Conservation (phyloP, 1,140 invertebrate genomes). For the Cepaea nemoralis region DNA sequence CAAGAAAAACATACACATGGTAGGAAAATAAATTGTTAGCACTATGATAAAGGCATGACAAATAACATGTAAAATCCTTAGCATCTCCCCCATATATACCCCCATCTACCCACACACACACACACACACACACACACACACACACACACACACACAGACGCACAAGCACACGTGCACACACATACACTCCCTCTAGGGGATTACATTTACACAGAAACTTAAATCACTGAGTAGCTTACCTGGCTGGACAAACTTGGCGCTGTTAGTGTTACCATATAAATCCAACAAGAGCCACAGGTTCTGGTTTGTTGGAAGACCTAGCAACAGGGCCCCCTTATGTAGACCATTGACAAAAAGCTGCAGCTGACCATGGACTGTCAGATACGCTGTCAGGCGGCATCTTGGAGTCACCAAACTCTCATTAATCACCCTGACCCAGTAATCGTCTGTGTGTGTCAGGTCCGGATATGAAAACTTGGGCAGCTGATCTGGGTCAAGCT, state of each 20-base stretch:
- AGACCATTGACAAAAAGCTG: conserved; percentile 71
- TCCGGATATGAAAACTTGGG: conserved; percentile 70
- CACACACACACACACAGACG: too few relatives aligned
- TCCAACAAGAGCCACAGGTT: conserved; percentile 71
- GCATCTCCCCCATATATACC: too few relatives aligned
- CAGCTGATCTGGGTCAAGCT: conserved; percentile 52
- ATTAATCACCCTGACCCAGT: conserved; percentile 68
- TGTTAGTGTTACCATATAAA: conserved; percentile 71
- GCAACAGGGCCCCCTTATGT: conserved; percentile 68
- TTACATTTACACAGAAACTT: too few relatives aligned
- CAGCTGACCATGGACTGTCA: conserved; percentile 65
- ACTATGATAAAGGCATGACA: too few relatives aligned
- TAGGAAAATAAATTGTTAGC: too few relatives aligned
- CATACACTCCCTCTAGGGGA: too few relatives aligned
- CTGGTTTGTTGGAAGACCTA: conserved; percentile 62
- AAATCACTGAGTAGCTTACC: too few relatives aligned
- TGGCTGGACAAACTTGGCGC: conserved; percentile 65
- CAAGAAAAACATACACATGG: too few relatives aligned
- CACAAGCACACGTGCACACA: too few relatives aligned
- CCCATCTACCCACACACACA: too few relatives aligned
- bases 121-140: too few relatives aligned
- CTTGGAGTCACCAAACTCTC: conserved; percentile 57
- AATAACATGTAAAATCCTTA: too few relatives aligned
- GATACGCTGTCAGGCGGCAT: conserved; percentile 66
- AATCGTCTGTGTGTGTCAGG: conserved; percentile 65